Evolutionary conservation across 2,888 invertebrate genomes (phyloP).

Genomic region (Julus scanicus): DNA sequence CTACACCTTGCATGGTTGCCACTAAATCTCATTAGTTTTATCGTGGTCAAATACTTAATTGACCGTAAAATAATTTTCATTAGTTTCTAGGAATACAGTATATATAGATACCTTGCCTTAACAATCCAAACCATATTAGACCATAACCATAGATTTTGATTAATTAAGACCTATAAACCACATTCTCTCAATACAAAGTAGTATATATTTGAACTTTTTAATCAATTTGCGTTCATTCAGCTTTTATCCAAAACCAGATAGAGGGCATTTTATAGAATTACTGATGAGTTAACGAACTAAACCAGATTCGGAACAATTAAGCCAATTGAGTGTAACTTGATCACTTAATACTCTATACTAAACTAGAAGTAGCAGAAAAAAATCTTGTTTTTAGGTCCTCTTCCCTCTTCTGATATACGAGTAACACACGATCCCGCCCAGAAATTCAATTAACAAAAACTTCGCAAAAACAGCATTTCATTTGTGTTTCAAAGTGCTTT

Average conservation of each 20-base stretch:
- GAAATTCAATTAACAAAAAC: slow-evolving; percentile 36
- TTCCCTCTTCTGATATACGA: neutral
- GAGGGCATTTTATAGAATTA: neutral
- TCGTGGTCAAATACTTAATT: too few relatives aligned
- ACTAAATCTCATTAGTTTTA: too few relatives aligned
- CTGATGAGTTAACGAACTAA: neutral
- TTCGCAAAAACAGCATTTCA: neutral
- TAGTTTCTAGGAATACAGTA: too few relatives aligned
- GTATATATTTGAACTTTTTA: too few relatives aligned
- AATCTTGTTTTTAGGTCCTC: neutral
- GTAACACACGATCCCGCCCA: neutral
- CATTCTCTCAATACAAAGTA: neutral
- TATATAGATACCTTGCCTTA: too few relatives aligned
- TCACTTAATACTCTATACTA: neutral
- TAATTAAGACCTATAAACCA: too few relatives aligned
- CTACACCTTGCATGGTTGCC: too few relatives aligned
- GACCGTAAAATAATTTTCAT: too few relatives aligned
- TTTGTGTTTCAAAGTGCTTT: slow-evolving; percentile 23
- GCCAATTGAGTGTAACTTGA: neutral
- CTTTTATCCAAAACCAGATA: too few relatives aligned
- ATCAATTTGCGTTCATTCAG: too few relatives aligned
- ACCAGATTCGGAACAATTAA: neutral
- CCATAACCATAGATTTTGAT: too few relatives aligned
- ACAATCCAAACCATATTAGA: too few relatives aligned
- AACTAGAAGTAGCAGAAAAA: neutral